These are phyloP conservation scores for Aviceda subcristata DNA, from an alignment of 2,113 vertebrate genomes.

Conservation along the genomic window DNA sequence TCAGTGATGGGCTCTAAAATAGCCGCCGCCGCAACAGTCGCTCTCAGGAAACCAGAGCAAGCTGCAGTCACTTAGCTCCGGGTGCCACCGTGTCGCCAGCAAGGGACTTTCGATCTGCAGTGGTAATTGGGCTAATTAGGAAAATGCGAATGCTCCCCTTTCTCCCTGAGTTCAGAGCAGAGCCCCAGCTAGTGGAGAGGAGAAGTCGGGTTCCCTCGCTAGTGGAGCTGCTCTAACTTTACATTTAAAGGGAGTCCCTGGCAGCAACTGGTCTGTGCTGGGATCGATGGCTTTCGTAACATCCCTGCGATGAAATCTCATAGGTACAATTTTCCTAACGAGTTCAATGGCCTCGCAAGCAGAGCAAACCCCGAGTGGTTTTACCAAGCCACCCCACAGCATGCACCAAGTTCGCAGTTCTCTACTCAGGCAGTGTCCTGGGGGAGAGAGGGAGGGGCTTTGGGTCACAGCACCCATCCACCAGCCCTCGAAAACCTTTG, in stretches of 20 bases:
- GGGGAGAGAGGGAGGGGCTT: fast-evolving
- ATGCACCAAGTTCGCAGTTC: fast-evolving
- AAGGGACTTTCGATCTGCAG: background rate
- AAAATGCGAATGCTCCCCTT: background rate
- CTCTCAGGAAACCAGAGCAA: background rate
- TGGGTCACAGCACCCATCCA: background rate
- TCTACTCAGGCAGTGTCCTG: background rate
- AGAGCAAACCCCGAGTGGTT: background rate
- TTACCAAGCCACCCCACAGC: fast-evolving
- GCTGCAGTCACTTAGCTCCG: background rate
- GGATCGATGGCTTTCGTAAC: background rate
- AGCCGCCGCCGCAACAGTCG: background rate
- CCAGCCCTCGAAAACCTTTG: background rate
- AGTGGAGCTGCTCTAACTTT: background rate
- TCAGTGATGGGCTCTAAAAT: background rate
- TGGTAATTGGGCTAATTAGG: background rate
- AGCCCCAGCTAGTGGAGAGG: background rate
- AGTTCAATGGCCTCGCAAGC: background rate
- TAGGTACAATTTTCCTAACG: background rate
- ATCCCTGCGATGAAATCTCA: background rate
- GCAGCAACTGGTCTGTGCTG: background rate
- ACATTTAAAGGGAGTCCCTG: background rate
- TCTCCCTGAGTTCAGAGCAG: background rate
- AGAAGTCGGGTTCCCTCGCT: background rate
- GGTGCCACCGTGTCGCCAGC: background rate